These are phyloP conservation scores for Lanistes nyassanus DNA, from an alignment of 1,140 invertebrate species.

Conservation along the genomic window DNA sequence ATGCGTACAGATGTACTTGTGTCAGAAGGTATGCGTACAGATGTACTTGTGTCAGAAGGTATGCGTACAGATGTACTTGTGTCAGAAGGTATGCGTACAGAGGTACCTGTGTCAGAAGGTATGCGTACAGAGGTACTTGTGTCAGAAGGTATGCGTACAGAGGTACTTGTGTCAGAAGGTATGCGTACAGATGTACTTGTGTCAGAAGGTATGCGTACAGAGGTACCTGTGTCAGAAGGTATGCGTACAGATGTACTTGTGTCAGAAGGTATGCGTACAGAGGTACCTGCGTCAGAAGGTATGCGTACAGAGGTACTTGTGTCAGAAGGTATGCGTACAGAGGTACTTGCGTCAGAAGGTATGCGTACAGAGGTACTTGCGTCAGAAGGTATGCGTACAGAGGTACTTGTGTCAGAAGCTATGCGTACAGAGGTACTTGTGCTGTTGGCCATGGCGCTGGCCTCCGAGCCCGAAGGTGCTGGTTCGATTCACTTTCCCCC, in stretches of 20 bases:
- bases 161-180: no score
- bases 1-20: no score
- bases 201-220: background rate
- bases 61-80: background rate
- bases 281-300: background rate
- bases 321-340: slow-evolving; percentile 3
- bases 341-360: background rate
- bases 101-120: background rate
- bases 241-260: background rate
- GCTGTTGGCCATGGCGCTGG: background rate
- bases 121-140: background rate
- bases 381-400: slow-evolving; percentile 4
- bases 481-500: no score
- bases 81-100: background rate
- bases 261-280: slow-evolving; percentile 1
- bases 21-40: background rate
- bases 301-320: background rate
- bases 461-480: no score
- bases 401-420: slow-evolving; percentile 3
- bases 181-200: no score
- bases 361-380: slow-evolving; percentile 1
- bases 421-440: background rate
- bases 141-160: slow-evolving; percentile 3
- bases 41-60: background rate
- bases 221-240: background rate